A percentile compares a stretch with the other conserved stretches of the same genome.
phyloP scores from a whole-genome alignment of 2,797 vertebrate genomes.

The Myotis findleyi region DNA sequence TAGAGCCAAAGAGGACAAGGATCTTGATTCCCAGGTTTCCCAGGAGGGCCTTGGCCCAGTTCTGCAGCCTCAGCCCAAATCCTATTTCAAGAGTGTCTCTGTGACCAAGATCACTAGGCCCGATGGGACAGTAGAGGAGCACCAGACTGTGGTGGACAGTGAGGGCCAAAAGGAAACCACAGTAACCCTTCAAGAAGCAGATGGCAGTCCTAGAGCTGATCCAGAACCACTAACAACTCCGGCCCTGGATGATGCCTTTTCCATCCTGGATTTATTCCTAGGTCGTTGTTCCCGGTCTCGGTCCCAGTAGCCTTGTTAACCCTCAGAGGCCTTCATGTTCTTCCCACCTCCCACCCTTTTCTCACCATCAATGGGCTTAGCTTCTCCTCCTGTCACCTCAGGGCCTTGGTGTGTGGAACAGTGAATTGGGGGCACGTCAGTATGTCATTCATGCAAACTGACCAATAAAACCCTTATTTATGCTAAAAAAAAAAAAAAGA shows the following conservation, averaged over 20 bases:
- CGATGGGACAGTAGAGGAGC: conserved; percentile 94
- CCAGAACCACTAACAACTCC: conserved; percentile 41
- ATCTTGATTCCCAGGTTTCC: conserved; percentile 94
- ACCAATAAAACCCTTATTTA: conserved; percentile 83
- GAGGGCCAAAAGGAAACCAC: conserved; percentile 91
- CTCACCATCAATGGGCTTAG: background rate
- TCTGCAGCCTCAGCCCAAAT: conserved; percentile 86
- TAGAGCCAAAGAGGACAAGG: conserved; percentile 84
- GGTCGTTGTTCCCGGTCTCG: conserved; percentile 86
- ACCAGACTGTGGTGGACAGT: conserved; percentile 91
- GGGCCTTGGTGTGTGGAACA: background rate
- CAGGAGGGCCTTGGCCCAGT: conserved; percentile 92
- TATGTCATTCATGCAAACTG: conserved; percentile 28
- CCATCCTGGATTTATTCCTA: conserved; percentile 90
- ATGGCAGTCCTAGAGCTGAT: conserved; percentile 62
- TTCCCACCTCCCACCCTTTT: background rate
- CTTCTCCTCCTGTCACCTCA: conserved; percentile 32
- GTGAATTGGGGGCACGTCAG: conserved; percentile 39
- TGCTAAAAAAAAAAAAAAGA: too few species aligned
- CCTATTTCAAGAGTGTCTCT: conserved; percentile 92
- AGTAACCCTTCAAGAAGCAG: conserved; percentile 86
- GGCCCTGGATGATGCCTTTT: conserved; percentile 86
- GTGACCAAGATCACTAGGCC: conserved; percentile 93
- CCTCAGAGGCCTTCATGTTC: conserved; percentile 25
- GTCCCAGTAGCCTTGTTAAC: conserved; percentile 71